phyloP scores from a whole-genome alignment of 2,888 invertebrate species.

The Piscicola geometra region DNA sequence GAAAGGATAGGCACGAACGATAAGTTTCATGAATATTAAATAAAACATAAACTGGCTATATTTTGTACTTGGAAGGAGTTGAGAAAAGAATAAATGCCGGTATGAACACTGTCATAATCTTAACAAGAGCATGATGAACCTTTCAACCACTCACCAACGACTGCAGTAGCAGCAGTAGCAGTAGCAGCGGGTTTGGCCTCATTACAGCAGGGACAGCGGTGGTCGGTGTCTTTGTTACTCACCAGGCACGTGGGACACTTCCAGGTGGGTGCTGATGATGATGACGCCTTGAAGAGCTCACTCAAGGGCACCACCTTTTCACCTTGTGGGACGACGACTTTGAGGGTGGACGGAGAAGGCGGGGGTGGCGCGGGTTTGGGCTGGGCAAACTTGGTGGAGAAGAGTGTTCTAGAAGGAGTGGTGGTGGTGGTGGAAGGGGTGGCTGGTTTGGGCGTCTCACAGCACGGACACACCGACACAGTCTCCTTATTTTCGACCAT shows the following conservation, averaged over 20 bases:
- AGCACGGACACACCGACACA: background rate
- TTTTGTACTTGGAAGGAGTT: too few species aligned
- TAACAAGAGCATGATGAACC: background rate
- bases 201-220: background rate
- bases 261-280: background rate
- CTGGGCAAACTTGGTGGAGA: background rate
- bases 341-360: background rate
- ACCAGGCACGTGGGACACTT: conserved; percentile 16
- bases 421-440: background rate
- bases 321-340: background rate
- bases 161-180: background rate
- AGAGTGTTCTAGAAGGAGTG: background rate
- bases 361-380: background rate
- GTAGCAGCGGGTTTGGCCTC: background rate
- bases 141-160: background rate
- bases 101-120: background rate
- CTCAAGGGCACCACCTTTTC: background rate
- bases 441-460: conserved; percentile 22
- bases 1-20: too few species aligned
- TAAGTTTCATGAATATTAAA: too few species aligned
- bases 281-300: conserved; percentile 14
- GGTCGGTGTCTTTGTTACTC: background rate
- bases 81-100: background rate
- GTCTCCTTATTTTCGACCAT: conserved; percentile 18
- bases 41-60: too few species aligned